Conservation (phyloP, 2,113 vertebrate species). For the Pyxicephalus adspersus region DNA sequence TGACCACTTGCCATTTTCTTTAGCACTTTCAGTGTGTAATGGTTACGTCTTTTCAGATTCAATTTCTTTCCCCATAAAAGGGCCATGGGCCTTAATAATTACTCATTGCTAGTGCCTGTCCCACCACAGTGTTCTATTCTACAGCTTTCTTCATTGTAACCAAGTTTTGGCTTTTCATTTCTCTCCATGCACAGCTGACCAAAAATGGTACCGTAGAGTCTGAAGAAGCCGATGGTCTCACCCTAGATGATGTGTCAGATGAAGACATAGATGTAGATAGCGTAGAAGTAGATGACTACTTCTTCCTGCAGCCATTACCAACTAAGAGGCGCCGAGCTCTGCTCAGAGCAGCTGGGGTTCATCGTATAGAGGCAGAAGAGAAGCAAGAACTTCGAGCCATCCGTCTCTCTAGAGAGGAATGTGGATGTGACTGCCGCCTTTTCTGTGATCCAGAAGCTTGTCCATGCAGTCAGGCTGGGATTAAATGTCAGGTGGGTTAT, state of each 20-base stretch:
- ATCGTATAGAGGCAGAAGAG: constrained; percentile 91
- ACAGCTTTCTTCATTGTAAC: neutral
- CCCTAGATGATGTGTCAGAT: constrained; percentile 91
- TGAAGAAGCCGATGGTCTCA: constrained; percentile 87
- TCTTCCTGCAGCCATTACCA: constrained; percentile 95
- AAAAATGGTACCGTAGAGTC: constrained; percentile 92
- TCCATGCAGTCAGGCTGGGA: constrained; percentile 95
- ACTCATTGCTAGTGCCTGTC: no score
- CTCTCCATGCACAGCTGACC: constrained; percentile 80
- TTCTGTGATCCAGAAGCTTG: constrained; percentile 94
- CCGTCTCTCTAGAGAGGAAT: constrained; percentile 93
- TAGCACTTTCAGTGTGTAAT: no score
- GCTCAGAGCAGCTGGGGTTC: constrained; percentile 89
- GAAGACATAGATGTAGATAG: constrained; percentile 93
- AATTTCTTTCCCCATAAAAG: no score
- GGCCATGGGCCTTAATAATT: no score
- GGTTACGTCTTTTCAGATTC: no score
- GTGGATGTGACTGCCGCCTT: constrained; percentile 94
- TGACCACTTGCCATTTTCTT: no score
- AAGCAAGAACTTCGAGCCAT: constrained; percentile 92
- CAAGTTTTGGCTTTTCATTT: neutral
- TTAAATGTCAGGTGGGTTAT: constrained; percentile 89
- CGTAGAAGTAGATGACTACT: constrained; percentile 95
- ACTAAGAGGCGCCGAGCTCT: constrained; percentile 91
- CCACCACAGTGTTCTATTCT: neutral